Evolutionary conservation across 2,888 invertebrate genomes (phyloP).

Genomic region (Geotrupes spiniger): DNA sequence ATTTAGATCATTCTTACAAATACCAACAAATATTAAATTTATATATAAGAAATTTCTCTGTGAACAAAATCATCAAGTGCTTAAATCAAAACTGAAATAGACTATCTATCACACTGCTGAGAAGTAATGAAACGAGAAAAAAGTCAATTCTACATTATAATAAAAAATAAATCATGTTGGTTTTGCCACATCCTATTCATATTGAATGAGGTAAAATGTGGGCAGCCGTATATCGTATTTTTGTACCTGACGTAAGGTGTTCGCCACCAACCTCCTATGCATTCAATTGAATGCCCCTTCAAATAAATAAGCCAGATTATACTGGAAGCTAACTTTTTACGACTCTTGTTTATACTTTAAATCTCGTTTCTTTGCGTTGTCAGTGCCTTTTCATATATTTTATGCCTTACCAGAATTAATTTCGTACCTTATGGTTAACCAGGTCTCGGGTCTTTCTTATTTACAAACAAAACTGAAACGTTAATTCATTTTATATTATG

Average conservation of each 20-base stretch:
- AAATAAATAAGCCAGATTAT: slow-evolving; percentile 26
- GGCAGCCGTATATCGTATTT: slow-evolving; percentile 3
- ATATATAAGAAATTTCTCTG: too few species aligned
- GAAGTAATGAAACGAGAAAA: too few species aligned
- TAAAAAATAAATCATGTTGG: background rate
- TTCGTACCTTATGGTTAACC: slow-evolving; percentile 18
- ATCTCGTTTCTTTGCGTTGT: slow-evolving; percentile 19
- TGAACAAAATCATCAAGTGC: too few species aligned
- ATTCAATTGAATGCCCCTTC: slow-evolving; percentile 19
- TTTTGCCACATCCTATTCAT: slow-evolving; percentile 4
- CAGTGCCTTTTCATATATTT: slow-evolving; percentile 24
- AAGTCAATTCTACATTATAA: too few species aligned
- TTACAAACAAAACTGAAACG: slow-evolving; percentile 1
- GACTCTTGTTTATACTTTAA: slow-evolving; percentile 22
- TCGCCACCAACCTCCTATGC: slow-evolving; percentile 12
- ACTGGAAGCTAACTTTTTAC: slow-evolving; percentile 26
- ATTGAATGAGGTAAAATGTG: slow-evolving; percentile 3
- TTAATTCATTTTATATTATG: background rate
- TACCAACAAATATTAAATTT: too few species aligned
- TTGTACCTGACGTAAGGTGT: slow-evolving; percentile 9
- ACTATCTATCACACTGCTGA: too few species aligned
- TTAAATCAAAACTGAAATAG: too few species aligned
- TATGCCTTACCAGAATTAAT: slow-evolving; percentile 16
- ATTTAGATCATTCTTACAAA: too few species aligned
- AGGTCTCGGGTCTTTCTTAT: slow-evolving; percentile 5